Base-by-base conservation (phyloP, 2,113 vertebrate genomes). In the Saimiri boliviensis region DNA sequence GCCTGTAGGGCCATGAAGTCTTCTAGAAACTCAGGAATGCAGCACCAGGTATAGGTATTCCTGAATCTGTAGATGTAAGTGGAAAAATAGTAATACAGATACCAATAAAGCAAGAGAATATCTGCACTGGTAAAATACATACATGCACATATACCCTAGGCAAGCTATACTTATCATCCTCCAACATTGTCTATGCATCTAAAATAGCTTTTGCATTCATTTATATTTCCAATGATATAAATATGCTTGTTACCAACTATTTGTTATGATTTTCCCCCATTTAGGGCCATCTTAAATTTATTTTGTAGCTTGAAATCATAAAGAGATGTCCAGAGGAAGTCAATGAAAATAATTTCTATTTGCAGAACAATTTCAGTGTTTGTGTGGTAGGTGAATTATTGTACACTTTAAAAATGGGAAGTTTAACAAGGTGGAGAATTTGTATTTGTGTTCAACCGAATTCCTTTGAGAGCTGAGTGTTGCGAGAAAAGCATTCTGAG, bases 301-400 rank as follows among this genome's bases (percentile, higher is more conserved):
- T 83, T 96, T 80, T 14, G 6, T 81, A 94, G 74, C 37, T 95
- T 96, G 87, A 95, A 94, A 96, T 91, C 89, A 91, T 58, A 89
- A 89, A 58, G 7, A 12, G 10, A 66, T 80, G 66, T 89, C n/a
- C 37, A 93, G 56, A 86, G 56, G 81, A 95, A 93, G 76, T 91
- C 54, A 91, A 0, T 49, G 32, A 95, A 94, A 93, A 86, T 88
- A 63, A 77, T 84, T 96, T 95, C 19, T 94, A 86, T 80, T 94
- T 92, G 83, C 71, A 91, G 63, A 91, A 93, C 30, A 63, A 94
- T 93, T 95, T 94, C 23, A 87, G 37, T 54, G 40, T 40, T 63
- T 94, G 60, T 74, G 40, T 58, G 17, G 70, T 68, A 94, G 49
- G 35, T 47, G 19, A 89, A 86, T 74, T 35, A 88, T 49, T 63